Base-by-base conservation (phyloP, 2,797 vertebrate genomes). In the Paguma larvata region DNA sequence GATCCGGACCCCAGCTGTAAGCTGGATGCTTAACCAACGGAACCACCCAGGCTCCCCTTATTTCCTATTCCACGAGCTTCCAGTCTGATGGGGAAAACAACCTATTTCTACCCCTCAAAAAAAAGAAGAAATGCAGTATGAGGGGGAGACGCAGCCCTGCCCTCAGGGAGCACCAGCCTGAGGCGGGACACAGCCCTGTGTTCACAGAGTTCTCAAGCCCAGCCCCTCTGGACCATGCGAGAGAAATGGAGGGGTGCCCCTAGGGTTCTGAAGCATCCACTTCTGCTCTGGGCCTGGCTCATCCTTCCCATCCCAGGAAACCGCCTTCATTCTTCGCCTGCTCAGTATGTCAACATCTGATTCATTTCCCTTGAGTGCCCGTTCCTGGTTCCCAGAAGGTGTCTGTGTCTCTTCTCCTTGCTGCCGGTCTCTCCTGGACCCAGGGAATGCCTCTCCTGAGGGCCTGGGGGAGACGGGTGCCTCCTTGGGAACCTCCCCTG, bases 281-380 rank as follows among this genome's bases (percentile, higher is more conserved):
- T 91, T 95, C 78, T 62, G n/a, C 72, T 23, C 59, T 16, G 4
- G 25, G 14, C 82, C 85, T 65, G 90, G 75, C 62, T 94, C 25
- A 48, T 63, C 19, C 0, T n/a, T 67, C 59, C 32, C 34, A n/a
- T 25, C 41, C 16, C 41, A 84, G 79, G 87, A 95, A 80, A 84
- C 48, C 59, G 82, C 75, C 82, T 87, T 5, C 15, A 48, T 56
- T 88, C 84, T 59, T 25, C 63, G 70, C 13, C 91, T 16, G 6
- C 19, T 78, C 14, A 18, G 41, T 46, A 41, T 34, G 72, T 87
- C 96, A 95, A n/a, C 85, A 89, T 18, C 91, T 73, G 70, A 68
- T 38, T 75, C 34, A 19, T 63, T 86, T 93, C 8, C 62, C 78
- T 48, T 30, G 56, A 94, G 44, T 53, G 41, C 72, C 87, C 19